These are phyloP conservation scores for Drosophila robusta DNA, from an alignment of 2,888 invertebrate genomes.

Conservation along the genomic window DNA sequence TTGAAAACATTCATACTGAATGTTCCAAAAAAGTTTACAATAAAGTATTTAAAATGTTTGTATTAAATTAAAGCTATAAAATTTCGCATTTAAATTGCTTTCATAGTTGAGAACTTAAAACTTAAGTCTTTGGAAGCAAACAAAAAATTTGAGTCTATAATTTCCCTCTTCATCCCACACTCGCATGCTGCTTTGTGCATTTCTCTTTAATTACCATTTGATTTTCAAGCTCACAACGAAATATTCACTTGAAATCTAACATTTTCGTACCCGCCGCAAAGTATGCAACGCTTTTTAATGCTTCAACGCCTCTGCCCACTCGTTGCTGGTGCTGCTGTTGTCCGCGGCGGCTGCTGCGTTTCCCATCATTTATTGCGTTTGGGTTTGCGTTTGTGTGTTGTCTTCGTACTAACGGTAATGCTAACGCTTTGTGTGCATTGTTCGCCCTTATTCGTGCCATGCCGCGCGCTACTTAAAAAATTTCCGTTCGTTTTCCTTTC, in stretches of 20 bases:
- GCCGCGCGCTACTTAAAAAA: constrained; percentile 72
- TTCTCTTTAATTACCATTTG: not conserved
- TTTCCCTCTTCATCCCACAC: not conserved
- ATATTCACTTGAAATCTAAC: constrained; percentile 20
- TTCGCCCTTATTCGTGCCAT: constrained; percentile 56
- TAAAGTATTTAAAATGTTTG: too few relatives aligned
- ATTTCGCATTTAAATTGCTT: too few relatives aligned
- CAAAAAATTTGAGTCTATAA: too few relatives aligned
- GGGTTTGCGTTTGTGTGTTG: constrained; percentile 21
- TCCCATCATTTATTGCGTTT: constrained; percentile 48
- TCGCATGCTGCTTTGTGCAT: not conserved
- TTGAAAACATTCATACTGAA: too few relatives aligned
- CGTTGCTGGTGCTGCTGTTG: constrained; percentile 1
- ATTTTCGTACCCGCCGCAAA: constrained; percentile 23
- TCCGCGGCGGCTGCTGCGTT: constrained; percentile 55
- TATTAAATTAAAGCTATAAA: too few relatives aligned
- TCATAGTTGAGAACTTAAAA: too few relatives aligned
- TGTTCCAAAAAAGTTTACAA: too few relatives aligned
- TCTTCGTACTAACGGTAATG: constrained; percentile 40
- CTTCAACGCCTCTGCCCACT: constrained; percentile 15
- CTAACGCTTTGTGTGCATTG: constrained; percentile 69
- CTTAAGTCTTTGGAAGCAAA: too few relatives aligned
- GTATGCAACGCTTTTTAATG: constrained; percentile 42
- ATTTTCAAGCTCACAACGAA: constrained; percentile 4
- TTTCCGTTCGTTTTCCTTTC: constrained; percentile 65